Evolutionary conservation across 2,113 vertebrate species (phyloP), one percentile per base, ranked within the genome.

Genomic region (Istiophorus platypterus): DNA sequence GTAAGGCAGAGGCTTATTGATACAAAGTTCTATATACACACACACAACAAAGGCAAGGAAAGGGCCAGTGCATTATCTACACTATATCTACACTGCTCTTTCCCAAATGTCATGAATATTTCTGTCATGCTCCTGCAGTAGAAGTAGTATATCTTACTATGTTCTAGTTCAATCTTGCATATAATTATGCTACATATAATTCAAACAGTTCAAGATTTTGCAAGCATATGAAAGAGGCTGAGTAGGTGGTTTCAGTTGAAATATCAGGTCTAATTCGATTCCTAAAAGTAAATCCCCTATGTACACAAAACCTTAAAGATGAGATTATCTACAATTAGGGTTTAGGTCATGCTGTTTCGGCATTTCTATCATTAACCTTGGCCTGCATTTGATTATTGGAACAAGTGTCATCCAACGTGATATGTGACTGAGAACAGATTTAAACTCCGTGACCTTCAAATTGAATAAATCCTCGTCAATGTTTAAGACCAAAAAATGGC

Each of bases 201-300:
- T 64, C 59, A 74, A 79, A 69, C 80, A 51, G 67, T 72, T 74
- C 24, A 64, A 56, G 18, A 62, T 78, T 67, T 51, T 68, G 2
- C 20, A 71, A 81, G 63, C 7, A 70, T 29, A 73, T 52, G 51
- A 76, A 76, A 56, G 51, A 42, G 39, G 68, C 42, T 63, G 72
- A 87, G 66, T 72, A 77, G 74, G 67, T 59, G 76, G 74, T 72
- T 86, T 78, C 56, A 65, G 57, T 79, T 45, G 45, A 20, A 81
- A 65, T 73, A 81, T 81, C 71, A 64, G 45, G 68, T 82, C 37
- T 70, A 59, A 24, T 85, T 89, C 62, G 71, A 86, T 89, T 84
- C 61, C 64, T 41, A 42, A 79, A 77, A n/a, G n/a, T n/a, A n/a
- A 72, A 78, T 64, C 71, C 26, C 49, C 15, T 75, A 70, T 72